These are phyloP conservation scores for Drosophila pectinifera DNA, from an alignment of 1,140 invertebrate genomes.

Conservation along the genomic window DNA sequence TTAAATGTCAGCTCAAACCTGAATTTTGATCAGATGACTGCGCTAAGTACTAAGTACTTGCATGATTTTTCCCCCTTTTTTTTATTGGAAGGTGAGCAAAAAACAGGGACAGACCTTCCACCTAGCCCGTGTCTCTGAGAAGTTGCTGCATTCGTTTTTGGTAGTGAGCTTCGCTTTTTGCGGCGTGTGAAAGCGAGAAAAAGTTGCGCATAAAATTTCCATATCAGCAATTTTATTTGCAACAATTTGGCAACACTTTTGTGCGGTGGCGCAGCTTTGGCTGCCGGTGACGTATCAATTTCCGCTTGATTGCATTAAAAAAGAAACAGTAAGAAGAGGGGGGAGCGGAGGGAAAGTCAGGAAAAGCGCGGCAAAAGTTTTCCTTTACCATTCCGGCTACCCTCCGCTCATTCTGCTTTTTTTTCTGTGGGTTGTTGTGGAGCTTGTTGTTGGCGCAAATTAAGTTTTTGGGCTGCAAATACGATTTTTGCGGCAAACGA, in stretches of 20 bases:
- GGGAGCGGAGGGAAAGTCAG: not conserved
- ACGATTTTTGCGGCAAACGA: conserved; percentile 81
- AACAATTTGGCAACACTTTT: conserved; percentile 82
- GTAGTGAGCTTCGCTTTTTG: conserved; percentile 2
- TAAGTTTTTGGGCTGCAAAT: conserved; percentile 79
- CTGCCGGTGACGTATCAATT: conserved; percentile 79
- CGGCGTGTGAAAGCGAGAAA: conserved; percentile 41
- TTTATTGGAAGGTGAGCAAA: not conserved
- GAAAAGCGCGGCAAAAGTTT: conserved; percentile 48
- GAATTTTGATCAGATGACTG: not conserved
- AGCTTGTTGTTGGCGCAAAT: conserved; percentile 63
- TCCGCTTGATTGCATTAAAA: conserved; percentile 81
- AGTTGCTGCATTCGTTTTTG: conserved; percentile 14
- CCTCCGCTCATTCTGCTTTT: not conserved
- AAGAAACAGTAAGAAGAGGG: conserved; percentile 16
- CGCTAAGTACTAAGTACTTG: not conserved
- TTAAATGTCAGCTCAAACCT: not conserved
- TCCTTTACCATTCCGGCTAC: conserved; percentile 5
- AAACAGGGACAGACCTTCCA: not conserved
- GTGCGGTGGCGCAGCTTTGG: conserved; percentile 32
- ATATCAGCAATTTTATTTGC: conserved; percentile 83
- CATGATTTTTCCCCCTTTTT: not conserved
- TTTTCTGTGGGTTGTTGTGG: not conserved
- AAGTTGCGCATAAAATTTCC: conserved; percentile 76
- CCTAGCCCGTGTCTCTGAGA: not conserved